A percentile compares a stretch with the other conserved stretches of the same genome.
phyloP scores from a whole-genome alignment of 2,113 vertebrate species.

The Platichthys stellatus region DNA sequence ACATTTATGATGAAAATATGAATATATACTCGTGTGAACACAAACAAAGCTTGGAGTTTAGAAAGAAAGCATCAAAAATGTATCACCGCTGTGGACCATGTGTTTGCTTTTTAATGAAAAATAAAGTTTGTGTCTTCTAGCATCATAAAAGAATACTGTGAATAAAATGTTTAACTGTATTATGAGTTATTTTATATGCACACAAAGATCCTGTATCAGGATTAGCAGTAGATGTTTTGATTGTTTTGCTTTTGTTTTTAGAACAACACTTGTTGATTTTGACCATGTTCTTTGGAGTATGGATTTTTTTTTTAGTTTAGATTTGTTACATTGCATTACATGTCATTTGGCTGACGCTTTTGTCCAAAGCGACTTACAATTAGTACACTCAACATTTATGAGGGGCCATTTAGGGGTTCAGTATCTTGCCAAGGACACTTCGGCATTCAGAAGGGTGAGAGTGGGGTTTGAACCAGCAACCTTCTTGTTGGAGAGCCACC shows the following conservation, averaged over 20 bases:
- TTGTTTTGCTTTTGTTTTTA: slow-evolving; percentile 70
- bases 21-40: slow-evolving; percentile 81
- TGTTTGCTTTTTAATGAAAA: slow-evolving; percentile 70
- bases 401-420: too few relatives aligned
- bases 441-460: too few relatives aligned
- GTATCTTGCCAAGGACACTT: too few relatives aligned
- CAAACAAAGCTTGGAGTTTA: slow-evolving; percentile 87
- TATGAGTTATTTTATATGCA: slow-evolving; percentile 84
- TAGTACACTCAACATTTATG: too few relatives aligned
- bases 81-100: slow-evolving; percentile 71
- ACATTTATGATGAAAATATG: slow-evolving; percentile 83
- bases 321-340: too few relatives aligned
- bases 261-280: slow-evolving; percentile 71
- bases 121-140: slow-evolving; percentile 77
- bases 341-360: too few relatives aligned
- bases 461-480: too few relatives aligned
- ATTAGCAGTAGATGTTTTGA: slow-evolving; percentile 68
- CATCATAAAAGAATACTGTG: slow-evolving; percentile 87
- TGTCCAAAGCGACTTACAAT: too few relatives aligned
- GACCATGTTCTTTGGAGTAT: slow-evolving; percentile 68
- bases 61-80: slow-evolving; percentile 43
- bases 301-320: neutral
- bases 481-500: too few relatives aligned
- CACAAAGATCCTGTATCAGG: slow-evolving; percentile 84
- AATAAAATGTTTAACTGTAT: slow-evolving; percentile 89